Base-by-base conservation (phyloP, 2,797 vertebrate genomes). In the Thaleichthys pacificus region DNA sequence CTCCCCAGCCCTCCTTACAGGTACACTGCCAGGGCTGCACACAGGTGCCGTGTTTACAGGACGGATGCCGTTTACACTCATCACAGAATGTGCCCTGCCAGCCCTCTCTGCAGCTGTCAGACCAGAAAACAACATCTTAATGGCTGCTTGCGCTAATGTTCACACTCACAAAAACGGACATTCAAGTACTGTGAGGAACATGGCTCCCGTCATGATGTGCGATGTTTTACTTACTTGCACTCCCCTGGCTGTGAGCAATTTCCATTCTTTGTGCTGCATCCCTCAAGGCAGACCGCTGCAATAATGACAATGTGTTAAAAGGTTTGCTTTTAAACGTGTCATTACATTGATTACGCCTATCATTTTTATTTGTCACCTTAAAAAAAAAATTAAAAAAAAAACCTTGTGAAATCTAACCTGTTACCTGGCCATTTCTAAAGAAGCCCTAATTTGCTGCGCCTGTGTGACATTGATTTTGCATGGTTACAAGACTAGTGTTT, bases 1-100 rank as follows among this genome's bases (percentile, higher is more conserved):
- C 98, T 24, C 98, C 98, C 98, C 98, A 99, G 87, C 98, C 98
- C 88, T 99, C 97, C n/a, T 96, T 93, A 76, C 98, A 99, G 88
- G 92, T 95, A 84, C 98, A 99, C 86, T 98, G 94, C 95, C 97
- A 97, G 8, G 93, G 93, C 80, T 89, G 93, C 76, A 88, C 92
- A 79, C 98, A 99, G 67, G 97, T 98, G 85, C 97, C 98, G 0
- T 99, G 97, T 85, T 95, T 94, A 88, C 98, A 99, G 78, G 95
- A 96, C 1, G 96, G 95, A 77, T 99, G 95, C 71, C 94, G 94
- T 86, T 96, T 94, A 83, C 98, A 99, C 83, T 96, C 94, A 38
- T 95, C 94, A 81, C 98, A 99, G 66, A 96, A 95, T 69, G 92
- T 91, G 21, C 98, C 98, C 86, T 97, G 95, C 98, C 98, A 99